A percentile compares a stretch with the other conserved stretches of the same genome.
phyloP scores from a whole-genome alignment of 2,888 invertebrate genomes.

The Scaptodrosophila latifasciaeformis region DNA sequence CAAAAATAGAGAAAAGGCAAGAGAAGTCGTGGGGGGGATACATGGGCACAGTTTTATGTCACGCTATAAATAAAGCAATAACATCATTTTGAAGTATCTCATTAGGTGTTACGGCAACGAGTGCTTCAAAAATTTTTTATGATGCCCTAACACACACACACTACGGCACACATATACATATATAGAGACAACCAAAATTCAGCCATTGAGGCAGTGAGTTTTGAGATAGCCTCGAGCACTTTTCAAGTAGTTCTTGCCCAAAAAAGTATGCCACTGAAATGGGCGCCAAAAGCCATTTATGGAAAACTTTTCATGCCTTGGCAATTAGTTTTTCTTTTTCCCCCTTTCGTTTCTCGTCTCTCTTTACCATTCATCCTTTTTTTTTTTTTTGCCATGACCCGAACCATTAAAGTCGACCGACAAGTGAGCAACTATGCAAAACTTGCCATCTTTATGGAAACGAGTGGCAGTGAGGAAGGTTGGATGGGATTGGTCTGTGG shows the following conservation, averaged over 20 bases:
- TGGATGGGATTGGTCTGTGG: not conserved
- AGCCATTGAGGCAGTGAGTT: not conserved
- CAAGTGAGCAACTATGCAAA: too few relatives aligned
- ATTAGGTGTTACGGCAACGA: constrained; percentile 60
- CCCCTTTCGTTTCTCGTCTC: too few relatives aligned
- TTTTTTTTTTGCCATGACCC: constrained; percentile 48
- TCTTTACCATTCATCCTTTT: too few relatives aligned
- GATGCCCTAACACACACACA: constrained; percentile 31
- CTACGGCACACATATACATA: constrained; percentile 17
- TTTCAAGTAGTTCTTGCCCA: constrained; percentile 43
- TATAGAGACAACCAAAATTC: not conserved
- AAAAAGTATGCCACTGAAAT: constrained; percentile 47
- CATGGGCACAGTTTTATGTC: too few relatives aligned
- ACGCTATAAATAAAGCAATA: constrained; percentile 65
- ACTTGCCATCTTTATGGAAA: not conserved
- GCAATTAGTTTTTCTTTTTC: constrained; percentile 48
- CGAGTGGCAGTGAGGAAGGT: not conserved
- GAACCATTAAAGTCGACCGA: not conserved
- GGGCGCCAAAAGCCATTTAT: constrained; percentile 41
- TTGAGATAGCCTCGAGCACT: constrained; percentile 17
- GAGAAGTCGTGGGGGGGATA: constrained; percentile 15
- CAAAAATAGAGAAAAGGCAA: constrained; percentile 6
- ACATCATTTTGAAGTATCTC: constrained; percentile 69
- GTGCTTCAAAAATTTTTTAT: constrained; percentile 58
- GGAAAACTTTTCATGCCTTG: constrained; percentile 55